Conservation (phyloP, 2,888 invertebrate genomes). For the Anthophora plumipes region DNA sequence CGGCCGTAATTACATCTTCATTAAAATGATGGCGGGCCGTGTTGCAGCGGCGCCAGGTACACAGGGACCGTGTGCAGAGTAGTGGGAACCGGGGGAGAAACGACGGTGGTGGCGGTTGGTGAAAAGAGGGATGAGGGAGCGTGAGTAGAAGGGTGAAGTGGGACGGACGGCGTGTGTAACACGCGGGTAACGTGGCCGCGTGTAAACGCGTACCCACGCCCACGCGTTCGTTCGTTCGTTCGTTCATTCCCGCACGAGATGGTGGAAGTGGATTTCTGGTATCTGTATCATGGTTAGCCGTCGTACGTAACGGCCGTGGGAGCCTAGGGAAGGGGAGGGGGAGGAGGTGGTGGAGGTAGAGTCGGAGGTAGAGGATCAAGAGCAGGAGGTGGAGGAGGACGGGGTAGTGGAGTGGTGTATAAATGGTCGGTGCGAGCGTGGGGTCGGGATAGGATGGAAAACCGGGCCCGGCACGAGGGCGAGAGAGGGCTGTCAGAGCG, state of each 20-base stretch:
- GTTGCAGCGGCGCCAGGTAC: conserved; percentile 68
- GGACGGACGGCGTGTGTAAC: conserved; percentile 56
- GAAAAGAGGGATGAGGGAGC: background rate
- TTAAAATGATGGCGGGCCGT: conserved; percentile 81
- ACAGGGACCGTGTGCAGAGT: conserved; percentile 32
- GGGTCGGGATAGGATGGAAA: conserved; percentile 63
- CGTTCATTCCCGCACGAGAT: conserved; percentile 58
- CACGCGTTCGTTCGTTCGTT: conserved; percentile 49
- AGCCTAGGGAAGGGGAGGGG: conserved; percentile 37
- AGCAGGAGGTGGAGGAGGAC: conserved; percentile 45
- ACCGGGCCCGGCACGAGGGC: conserved; percentile 45
- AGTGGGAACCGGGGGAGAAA: background rate
- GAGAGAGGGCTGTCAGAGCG: conserved; percentile 56
- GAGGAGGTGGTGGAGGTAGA: conserved; percentile 37
- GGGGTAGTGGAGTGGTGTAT: conserved; percentile 61
- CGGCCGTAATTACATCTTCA: conserved; percentile 84
- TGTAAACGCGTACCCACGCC: conserved; percentile 50
- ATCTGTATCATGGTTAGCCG: conserved; percentile 81
- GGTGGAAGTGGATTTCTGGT: conserved; percentile 74
- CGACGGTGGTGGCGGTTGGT: conserved; percentile 35
- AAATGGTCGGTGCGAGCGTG: conserved; percentile 71
- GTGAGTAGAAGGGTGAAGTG: background rate
- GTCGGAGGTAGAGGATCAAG: conserved; percentile 45
- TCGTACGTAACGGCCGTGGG: conserved; percentile 70
- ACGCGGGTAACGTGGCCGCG: conserved; percentile 51